Conservation (phyloP, 2,797 vertebrate genomes). For the Naso thynnoides region DNA sequence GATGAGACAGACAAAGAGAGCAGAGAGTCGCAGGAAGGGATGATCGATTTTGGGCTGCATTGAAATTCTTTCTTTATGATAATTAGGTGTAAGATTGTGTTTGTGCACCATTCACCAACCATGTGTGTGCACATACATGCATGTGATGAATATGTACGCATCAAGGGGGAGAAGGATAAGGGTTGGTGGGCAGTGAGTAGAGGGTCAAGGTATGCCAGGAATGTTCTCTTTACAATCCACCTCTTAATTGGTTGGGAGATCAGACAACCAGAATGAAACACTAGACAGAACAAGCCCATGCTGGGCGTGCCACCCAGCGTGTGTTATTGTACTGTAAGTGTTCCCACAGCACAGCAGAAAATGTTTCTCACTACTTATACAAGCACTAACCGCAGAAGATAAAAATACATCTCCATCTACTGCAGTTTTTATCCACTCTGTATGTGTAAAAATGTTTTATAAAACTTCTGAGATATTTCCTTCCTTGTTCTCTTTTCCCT, state of each 20-base stretch:
- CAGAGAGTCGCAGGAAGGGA: not conserved
- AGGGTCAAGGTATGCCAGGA: conserved; percentile 78
- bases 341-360: conserved; percentile 23
- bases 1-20: not conserved
- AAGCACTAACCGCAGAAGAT: conserved; percentile 7
- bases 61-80: not conserved
- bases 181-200: conserved; percentile 61
- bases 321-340: conserved; percentile 26
- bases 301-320: conserved; percentile 62
- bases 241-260: conserved; percentile 75
- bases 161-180: conserved; percentile 27
- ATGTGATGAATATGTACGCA: conserved; percentile 16
- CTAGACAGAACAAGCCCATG: conserved; percentile 70
- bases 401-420: not conserved
- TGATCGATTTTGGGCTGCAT: conserved; percentile 2
- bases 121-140: conserved; percentile 3
- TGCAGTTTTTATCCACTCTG: not conserved
- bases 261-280: conserved; percentile 74
- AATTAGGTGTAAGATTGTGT: not conserved
- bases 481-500: not conserved
- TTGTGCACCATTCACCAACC: conserved; percentile 9
- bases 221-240: conserved; percentile 74
- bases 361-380: not conserved
- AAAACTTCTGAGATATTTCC: not conserved
- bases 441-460: not conserved